Evolutionary conservation across 2,888 invertebrate genomes (phyloP).

Genomic region (Gastracanthus pulcherrimus): DNA sequence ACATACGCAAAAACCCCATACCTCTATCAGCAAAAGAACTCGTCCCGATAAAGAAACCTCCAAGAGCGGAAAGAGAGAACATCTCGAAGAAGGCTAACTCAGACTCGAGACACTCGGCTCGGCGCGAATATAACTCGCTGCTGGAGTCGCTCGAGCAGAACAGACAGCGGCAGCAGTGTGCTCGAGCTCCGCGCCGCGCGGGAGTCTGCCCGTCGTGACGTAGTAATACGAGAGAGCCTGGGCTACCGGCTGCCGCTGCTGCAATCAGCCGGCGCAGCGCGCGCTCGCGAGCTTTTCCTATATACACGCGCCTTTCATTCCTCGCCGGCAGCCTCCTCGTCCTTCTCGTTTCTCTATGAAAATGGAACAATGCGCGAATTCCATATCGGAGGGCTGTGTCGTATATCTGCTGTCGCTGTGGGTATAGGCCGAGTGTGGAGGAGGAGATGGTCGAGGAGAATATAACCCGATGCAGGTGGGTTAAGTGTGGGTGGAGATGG

Average conservation of each 20-base stretch:
- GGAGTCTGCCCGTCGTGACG: background rate
- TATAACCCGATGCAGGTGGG: too few species aligned
- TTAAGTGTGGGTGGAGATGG: too few species aligned
- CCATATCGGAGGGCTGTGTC: background rate
- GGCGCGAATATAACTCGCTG: background rate
- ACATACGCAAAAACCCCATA: too few species aligned
- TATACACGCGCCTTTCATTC: background rate
- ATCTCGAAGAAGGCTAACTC: background rate
- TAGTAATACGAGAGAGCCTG: too few species aligned
- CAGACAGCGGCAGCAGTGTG: background rate
- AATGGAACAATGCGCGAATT: background rate
- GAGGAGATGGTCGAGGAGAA: too few species aligned
- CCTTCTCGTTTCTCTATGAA: background rate
- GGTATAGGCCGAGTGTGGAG: too few species aligned
- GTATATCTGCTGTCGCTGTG: background rate
- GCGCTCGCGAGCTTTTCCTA: background rate
- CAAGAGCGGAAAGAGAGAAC: background rate
- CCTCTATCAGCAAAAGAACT: too few species aligned
- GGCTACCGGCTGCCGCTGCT: background rate
- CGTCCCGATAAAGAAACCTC: too few species aligned
- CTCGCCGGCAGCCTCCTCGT: too few species aligned
- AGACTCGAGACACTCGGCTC: background rate
- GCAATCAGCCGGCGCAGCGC: constrained; percentile 18
- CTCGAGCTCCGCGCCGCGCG: background rate
- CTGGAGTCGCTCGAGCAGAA: constrained; percentile 17